Percentiles rank a stretch among this genome's conserved stretches.
These are phyloP conservation scores for Tenthredo notha DNA, from an alignment of 2,888 invertebrate genomes.

Conservation along the genomic window DNA sequence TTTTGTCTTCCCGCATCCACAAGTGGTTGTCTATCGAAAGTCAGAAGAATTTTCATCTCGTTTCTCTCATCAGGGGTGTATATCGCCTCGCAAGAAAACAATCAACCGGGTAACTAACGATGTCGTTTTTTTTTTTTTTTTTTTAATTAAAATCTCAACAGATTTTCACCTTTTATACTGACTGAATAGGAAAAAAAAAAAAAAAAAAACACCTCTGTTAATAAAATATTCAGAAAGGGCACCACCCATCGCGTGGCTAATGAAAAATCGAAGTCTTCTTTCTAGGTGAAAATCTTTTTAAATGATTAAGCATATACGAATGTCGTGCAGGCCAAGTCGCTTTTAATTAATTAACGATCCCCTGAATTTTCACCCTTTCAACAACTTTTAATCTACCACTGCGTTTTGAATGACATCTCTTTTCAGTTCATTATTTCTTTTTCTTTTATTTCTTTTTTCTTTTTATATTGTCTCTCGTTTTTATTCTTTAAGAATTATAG, in stretches of 20 bases:
- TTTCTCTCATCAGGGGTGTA: slow-evolving; percentile 21
- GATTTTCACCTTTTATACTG: slow-evolving; percentile 28
- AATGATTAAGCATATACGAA: slow-evolving; percentile 43
- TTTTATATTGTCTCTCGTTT: neutral
- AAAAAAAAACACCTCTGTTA: slow-evolving; percentile 31
- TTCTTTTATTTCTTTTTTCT: neutral
- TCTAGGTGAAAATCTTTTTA: slow-evolving; percentile 43
- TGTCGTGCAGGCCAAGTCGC: slow-evolving; percentile 5
- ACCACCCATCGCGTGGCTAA: slow-evolving; percentile 61
- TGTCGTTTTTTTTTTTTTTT: no score
- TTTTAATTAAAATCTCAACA: slow-evolving; percentile 45
- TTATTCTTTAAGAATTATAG: neutral
- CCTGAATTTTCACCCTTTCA: slow-evolving; percentile 30
- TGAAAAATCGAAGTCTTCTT: slow-evolving; percentile 60
- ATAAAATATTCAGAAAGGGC: slow-evolving; percentile 55
- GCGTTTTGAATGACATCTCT: neutral
- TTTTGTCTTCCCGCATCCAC: slow-evolving; percentile 67
- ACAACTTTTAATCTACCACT: slow-evolving; percentile 12
- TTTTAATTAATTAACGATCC: slow-evolving; percentile 43
- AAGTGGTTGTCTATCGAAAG: slow-evolving; percentile 71
- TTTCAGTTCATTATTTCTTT: neutral
- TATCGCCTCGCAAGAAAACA: neutral
- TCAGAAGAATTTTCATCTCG: slow-evolving; percentile 42
- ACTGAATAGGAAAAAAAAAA: neutral
- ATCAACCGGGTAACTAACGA: neutral